phyloP scores from a whole-genome alignment of 2,113 vertebrate genomes.

The Ammodytes marinus region DNA sequence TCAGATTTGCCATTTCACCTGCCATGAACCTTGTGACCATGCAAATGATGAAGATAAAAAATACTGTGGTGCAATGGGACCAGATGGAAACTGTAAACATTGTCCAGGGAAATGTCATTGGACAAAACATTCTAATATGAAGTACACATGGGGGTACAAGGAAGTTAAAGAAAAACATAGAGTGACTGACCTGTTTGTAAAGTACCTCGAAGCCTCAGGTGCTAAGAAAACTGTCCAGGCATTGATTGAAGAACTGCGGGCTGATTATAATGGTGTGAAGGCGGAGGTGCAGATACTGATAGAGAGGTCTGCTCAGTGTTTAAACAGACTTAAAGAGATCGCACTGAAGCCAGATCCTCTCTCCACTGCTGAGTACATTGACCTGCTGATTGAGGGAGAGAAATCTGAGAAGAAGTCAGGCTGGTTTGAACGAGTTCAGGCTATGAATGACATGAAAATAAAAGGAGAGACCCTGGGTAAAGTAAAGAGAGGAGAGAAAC shows the following conservation, averaged over 20 bases:
- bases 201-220: constrained; percentile 7
- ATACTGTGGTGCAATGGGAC: fast-evolving
- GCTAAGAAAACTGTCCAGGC: constrained; percentile 1
- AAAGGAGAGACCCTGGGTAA: constrained; percentile 11
- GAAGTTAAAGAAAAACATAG: constrained; percentile 2
- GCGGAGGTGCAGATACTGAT: neutral
- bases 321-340: constrained; percentile 61
- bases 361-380: constrained; percentile 61
- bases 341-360: constrained; percentile 65
- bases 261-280: neutral
- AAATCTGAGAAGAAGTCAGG: constrained; percentile 41
- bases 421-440: constrained; percentile 23
- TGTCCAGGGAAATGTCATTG: constrained; percentile 57
- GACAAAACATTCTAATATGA: constrained; percentile 46
- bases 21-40: neutral
- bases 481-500: neutral
- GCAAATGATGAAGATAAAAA: constrained; percentile 15
- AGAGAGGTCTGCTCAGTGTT: neutral
- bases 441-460: constrained; percentile 1
- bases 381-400: constrained; percentile 59
- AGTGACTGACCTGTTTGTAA: constrained; percentile 1
- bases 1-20: no score
- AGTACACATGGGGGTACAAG: constrained; percentile 26
- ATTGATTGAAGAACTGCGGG: neutral
- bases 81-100: fast-evolving